phyloP scores from a whole-genome alignment of 30 jellyfish, hydroid and myxozoan genomes.

The Pelagia noctiluca region DNA sequence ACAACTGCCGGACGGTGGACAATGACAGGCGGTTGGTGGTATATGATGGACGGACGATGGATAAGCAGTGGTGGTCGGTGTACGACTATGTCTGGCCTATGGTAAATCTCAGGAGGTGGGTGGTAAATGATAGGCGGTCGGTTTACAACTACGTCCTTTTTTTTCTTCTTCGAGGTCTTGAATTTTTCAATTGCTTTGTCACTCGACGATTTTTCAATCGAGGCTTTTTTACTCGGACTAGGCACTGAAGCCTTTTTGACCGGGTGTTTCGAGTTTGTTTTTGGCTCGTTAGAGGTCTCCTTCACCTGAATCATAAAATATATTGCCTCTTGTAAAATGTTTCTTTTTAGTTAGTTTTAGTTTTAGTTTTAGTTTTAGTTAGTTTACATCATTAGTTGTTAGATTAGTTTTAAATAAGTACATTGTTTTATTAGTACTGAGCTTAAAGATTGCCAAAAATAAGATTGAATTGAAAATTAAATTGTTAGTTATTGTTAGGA shows the following conservation, averaged over 20 bases:
- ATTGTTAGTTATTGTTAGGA: too few relatives aligned
- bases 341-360: too few relatives aligned
- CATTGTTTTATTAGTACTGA: too few relatives aligned
- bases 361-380: too few relatives aligned
- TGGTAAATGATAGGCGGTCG: slow-evolving; percentile 97
- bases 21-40: slow-evolving; percentile 96
- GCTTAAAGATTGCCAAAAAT: too few relatives aligned
- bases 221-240: slow-evolving; percentile 31
- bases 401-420: too few relatives aligned
- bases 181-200: slow-evolving; percentile 55
- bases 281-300: slow-evolving; percentile 65
- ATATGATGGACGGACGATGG: slow-evolving; percentile 92
- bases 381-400: too few relatives aligned
- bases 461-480: too few relatives aligned
- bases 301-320: slow-evolving; percentile 14
- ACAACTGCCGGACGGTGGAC: slow-evolving; percentile 96
- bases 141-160: slow-evolving; percentile 94
- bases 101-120: slow-evolving; percentile 97
- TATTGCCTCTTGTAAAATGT: too few relatives aligned
- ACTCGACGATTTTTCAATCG: slow-evolving; percentile 38
- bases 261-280: slow-evolving; percentile 52
- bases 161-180: slow-evolving; percentile 88
- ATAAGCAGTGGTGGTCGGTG: slow-evolving; percentile 93
- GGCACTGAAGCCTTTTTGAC: slow-evolving; percentile 60
- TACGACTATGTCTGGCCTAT: slow-evolving; percentile 94